phyloP scores from a whole-genome alignment of 1,140 invertebrate genomes.

The Eubasilissa regina region DNA sequence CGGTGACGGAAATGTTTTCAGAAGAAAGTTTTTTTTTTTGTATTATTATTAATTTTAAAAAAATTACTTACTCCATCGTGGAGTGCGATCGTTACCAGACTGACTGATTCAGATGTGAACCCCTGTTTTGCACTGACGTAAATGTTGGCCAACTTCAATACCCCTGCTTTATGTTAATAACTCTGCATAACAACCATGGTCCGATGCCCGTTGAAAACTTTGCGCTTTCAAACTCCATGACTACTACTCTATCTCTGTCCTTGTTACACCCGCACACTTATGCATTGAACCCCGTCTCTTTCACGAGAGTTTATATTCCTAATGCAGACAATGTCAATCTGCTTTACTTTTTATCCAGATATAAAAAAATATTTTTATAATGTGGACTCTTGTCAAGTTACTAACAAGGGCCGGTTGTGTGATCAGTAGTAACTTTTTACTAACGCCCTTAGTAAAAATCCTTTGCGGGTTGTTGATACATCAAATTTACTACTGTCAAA shows the following conservation, averaged over 20 bases:
- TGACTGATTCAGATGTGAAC: background rate
- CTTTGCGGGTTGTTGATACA: no score
- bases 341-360: background rate
- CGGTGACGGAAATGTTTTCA: no score
- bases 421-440: no score
- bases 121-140: background rate
- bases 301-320: slow-evolving; percentile 3
- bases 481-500: no score
- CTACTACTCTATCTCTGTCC: slow-evolving; percentile 10
- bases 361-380: background rate
- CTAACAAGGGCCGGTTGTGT: no score
- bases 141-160: no score
- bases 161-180: slow-evolving; percentile 48
- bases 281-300: slow-evolving; percentile 5
- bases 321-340: slow-evolving; percentile 36
- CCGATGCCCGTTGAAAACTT: slow-evolving; percentile 50
- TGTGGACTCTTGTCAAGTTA: no score
- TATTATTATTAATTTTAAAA: no score
- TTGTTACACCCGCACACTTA: slow-evolving; percentile 14
- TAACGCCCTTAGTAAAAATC: no score
- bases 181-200: slow-evolving; percentile 37
- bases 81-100: no score
- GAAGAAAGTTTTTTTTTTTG: no score
- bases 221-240: slow-evolving; percentile 40
- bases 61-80: no score